These are phyloP conservation scores for Dolichomitus sp. DNA, from an alignment of 2,888 invertebrate species.

Conservation along the genomic window DNA sequence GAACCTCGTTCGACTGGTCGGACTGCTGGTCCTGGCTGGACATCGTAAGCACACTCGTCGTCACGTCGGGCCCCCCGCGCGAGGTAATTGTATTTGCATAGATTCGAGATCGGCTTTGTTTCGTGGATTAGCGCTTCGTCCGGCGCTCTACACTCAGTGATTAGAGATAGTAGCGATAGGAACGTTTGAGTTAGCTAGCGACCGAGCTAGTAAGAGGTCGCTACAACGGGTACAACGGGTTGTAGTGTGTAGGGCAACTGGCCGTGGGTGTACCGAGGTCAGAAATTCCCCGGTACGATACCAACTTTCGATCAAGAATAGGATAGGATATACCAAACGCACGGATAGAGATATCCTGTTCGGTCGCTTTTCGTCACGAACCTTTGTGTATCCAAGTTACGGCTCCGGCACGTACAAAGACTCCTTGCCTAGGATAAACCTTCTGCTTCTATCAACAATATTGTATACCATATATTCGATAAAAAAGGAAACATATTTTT, in stretches of 20 bases:
- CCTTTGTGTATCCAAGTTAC: conserved; percentile 50
- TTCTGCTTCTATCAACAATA: not conserved
- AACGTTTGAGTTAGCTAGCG: conserved; percentile 47
- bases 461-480: not conserved
- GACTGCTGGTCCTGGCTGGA: conserved; percentile 11
- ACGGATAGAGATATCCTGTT: conserved; percentile 40
- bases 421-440: conserved; percentile 26
- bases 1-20: not conserved
- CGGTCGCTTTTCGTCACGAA: conserved; percentile 50
- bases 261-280: conserved; percentile 6
- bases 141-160: conserved; percentile 73
- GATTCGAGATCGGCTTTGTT: conserved; percentile 80
- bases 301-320: conserved; percentile 37
- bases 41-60: conserved; percentile 34
- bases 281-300: conserved; percentile 28
- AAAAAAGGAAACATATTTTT: not conserved
- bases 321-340: conserved; percentile 25
- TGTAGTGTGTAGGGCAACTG: conserved; percentile 19
- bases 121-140: conserved; percentile 77
- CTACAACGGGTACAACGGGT: conserved; percentile 5
- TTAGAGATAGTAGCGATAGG: conserved; percentile 73
- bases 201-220: conserved; percentile 37
- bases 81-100: conserved; percentile 83
- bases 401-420: conserved; percentile 43
- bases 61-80: conserved; percentile 60